Evolutionary conservation across 2,113 vertebrate species (phyloP).

Genomic region (Menidia beryllina): DNA sequence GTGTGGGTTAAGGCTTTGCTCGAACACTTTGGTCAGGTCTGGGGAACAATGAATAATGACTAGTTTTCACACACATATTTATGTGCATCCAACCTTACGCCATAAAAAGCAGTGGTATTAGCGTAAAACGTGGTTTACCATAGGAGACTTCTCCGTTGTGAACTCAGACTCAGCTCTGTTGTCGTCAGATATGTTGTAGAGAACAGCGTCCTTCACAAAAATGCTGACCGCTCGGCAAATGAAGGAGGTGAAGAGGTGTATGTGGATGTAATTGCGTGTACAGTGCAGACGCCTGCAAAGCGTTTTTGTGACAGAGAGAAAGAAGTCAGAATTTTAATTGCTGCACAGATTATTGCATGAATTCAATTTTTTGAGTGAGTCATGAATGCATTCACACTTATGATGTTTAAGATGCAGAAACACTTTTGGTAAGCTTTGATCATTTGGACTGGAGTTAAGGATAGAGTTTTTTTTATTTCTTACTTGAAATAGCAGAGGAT

Average conservation of each 20-base stretch:
- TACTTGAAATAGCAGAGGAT: slow-evolving; percentile 94
- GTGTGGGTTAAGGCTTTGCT: neutral
- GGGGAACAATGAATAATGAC: neutral
- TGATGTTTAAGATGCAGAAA: no score
- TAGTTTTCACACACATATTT: neutral
- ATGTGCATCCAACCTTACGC: no score
- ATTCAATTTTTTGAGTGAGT: neutral
- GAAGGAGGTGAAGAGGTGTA: slow-evolving; percentile 92
- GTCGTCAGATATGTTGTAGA: slow-evolving; percentile 79
- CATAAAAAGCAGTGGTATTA: no score
- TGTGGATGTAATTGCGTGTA: slow-evolving; percentile 92
- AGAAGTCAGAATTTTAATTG: neutral
- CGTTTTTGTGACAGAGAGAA: neutral
- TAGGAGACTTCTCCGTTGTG: slow-evolving; percentile 71
- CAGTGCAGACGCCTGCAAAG: slow-evolving; percentile 88
- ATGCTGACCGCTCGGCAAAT: slow-evolving; percentile 91
- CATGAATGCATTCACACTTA: neutral
- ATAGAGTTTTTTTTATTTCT: slow-evolving; percentile 42
- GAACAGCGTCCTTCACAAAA: slow-evolving; percentile 89
- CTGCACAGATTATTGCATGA: neutral
- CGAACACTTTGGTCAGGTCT: neutral
- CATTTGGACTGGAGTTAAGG: neutral
- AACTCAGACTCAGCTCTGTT: slow-evolving; percentile 45
- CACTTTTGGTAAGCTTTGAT: neutral
- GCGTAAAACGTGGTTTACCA: slow-evolving; percentile 75